Evolutionary conservation across 2,797 vertebrate genomes (phyloP).

Genomic region (Balearica regulorum): DNA sequence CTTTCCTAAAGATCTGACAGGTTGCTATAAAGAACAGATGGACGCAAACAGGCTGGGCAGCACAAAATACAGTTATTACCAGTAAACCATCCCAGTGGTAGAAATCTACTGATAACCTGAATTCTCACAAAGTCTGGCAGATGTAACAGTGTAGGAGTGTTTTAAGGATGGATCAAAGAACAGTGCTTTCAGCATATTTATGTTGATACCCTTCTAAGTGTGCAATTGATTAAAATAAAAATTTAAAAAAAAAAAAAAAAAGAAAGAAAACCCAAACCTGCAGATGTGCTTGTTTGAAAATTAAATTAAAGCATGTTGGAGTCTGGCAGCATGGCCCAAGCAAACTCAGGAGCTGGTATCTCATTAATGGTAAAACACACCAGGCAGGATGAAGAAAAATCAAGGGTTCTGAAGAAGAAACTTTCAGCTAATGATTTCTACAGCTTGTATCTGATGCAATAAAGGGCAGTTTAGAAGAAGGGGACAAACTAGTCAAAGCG

Average conservation of each 20-base stretch:
- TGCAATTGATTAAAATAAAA: background rate
- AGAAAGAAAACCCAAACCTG: too few relatives aligned
- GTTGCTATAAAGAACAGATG: background rate
- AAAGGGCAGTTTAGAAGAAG: background rate
- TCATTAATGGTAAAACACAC: background rate
- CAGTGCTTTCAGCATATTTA: background rate
- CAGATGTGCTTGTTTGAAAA: background rate
- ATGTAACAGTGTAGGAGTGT: background rate
- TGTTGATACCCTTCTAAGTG: background rate
- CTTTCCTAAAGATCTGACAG: background rate
- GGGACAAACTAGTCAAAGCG: background rate
- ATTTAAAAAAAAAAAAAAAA: rapidly evolving
- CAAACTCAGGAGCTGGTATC: background rate
- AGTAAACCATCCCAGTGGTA: background rate
- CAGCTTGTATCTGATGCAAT: background rate
- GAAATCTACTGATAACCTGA: background rate
- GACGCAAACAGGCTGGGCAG: background rate
- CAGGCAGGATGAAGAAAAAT: background rate
- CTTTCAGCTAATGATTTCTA: background rate
- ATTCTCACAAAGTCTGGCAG: background rate
- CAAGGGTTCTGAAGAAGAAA: background rate
- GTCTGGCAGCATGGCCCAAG: background rate
- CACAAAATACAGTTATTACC: background rate
- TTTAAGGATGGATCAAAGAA: background rate
- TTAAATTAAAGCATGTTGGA: background rate